A percentile compares a stretch with the other conserved stretches of the same genome.
Conservation (phyloP, 2,113 vertebrate species). For the Phrynosoma platyrhinos region DNA sequence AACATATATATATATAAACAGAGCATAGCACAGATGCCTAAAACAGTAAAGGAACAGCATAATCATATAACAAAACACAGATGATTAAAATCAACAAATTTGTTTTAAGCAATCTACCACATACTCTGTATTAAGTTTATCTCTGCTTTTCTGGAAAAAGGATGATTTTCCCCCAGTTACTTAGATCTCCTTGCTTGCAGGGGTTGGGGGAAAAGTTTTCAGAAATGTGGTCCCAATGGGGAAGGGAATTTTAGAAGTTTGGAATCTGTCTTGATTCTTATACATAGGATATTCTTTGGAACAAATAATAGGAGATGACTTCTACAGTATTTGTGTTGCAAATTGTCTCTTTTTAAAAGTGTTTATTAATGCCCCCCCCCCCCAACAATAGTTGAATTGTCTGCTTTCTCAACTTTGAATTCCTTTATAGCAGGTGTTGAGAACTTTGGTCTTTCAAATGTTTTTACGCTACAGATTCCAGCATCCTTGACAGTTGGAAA, state of each 20-base stretch:
- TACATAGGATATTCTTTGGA: not conserved
- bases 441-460: not conserved
- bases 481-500: not conserved
- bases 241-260: not conserved
- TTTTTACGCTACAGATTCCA: not conserved
- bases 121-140: slow-evolving; percentile 8
- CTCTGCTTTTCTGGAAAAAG: not conserved
- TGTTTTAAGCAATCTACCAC: slow-evolving; percentile 10
- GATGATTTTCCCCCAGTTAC: not conserved
- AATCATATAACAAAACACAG: slow-evolving; percentile 19
- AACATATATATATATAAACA: not conserved
- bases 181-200: not conserved
- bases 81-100: not conserved
- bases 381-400: not conserved
- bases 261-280: not conserved
- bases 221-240: not conserved
- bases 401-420: not conserved
- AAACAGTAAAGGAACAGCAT: slow-evolving; percentile 16
- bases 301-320: not conserved
- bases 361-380: not conserved
- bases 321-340: not conserved
- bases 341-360: not conserved
- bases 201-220: not conserved
- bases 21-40: slow-evolving; percentile 9
- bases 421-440: not conserved